phyloP scores from a whole-genome alignment of 2,113 vertebrate genomes.

The Melospiza melodia region DNA sequence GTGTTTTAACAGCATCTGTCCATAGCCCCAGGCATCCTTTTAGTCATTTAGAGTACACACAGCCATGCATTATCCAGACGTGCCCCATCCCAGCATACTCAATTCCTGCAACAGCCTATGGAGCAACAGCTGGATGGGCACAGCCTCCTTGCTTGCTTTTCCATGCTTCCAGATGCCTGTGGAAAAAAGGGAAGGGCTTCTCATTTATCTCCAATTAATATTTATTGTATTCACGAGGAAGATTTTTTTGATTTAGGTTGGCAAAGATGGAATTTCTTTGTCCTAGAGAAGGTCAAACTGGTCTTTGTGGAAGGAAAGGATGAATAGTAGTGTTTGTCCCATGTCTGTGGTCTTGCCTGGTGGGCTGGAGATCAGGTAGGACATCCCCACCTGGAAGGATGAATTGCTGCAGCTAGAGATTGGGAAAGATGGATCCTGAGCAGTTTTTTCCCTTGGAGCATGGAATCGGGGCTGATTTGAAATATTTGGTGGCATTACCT shows the following conservation, averaged over 20 bases:
- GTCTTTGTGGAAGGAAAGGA: background rate
- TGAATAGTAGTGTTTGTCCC: background rate
- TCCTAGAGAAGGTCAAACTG: background rate
- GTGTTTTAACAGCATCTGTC: constrained; percentile 53
- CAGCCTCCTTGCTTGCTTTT: background rate
- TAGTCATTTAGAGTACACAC: constrained; percentile 40
- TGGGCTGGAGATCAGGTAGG: background rate
- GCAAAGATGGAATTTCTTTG: background rate
- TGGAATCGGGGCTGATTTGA: background rate
- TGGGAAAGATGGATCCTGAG: background rate
- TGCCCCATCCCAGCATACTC: background rate
- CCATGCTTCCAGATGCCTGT: background rate
- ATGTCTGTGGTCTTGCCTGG: background rate
- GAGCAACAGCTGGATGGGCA: background rate
- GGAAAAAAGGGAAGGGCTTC: background rate
- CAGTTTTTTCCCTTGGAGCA: rapidly evolving
- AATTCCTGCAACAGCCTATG: background rate
- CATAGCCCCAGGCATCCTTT: constrained; percentile 36
- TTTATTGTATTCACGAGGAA: rapidly evolving
- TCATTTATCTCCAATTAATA: background rate
- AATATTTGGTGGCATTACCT: background rate
- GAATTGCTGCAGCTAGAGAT: background rate
- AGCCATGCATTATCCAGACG: background rate
- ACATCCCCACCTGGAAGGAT: background rate
- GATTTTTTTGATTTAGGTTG: background rate